Percentiles rank a stretch among this genome's conserved stretches.
These are phyloP conservation scores for Tetramorium bicarinatum DNA, from an alignment of 2,888 invertebrate genomes.

Conservation along the genomic window DNA sequence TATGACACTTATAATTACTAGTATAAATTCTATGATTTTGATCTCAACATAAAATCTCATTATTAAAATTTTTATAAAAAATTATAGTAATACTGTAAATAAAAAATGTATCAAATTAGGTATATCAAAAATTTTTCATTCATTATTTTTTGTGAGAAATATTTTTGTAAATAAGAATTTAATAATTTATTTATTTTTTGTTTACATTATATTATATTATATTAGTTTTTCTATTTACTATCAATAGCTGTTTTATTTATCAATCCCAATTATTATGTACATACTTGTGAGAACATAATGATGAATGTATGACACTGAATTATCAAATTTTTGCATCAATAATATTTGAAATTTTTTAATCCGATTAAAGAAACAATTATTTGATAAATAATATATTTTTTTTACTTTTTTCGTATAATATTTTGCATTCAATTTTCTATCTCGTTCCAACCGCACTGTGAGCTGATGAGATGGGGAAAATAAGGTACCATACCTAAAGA, in stretches of 20 bases:
- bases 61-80: not conserved
- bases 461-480: slow-evolving; percentile 7
- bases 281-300: not conserved
- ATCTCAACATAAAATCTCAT: not conserved
- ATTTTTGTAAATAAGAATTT: not conserved
- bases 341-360: not conserved
- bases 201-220: not conserved
- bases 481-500: not conserved
- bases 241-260: slow-evolving; percentile 1
- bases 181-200: not conserved
- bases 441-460: not conserved
- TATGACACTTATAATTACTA: not conserved
- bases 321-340: not conserved
- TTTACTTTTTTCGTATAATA: not conserved
- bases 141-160: not conserved
- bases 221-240: slow-evolving; percentile 2
- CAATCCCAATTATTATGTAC: not conserved
- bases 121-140: not conserved
- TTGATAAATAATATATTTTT: not conserved
- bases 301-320: not conserved
- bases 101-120: not conserved
- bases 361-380: not conserved
- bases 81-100: not conserved
- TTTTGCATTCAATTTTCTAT: not conserved
- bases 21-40: not conserved